Evolutionary conservation across 2,113 vertebrate species (phyloP).

Genomic region (Apteryx owenii): DNA sequence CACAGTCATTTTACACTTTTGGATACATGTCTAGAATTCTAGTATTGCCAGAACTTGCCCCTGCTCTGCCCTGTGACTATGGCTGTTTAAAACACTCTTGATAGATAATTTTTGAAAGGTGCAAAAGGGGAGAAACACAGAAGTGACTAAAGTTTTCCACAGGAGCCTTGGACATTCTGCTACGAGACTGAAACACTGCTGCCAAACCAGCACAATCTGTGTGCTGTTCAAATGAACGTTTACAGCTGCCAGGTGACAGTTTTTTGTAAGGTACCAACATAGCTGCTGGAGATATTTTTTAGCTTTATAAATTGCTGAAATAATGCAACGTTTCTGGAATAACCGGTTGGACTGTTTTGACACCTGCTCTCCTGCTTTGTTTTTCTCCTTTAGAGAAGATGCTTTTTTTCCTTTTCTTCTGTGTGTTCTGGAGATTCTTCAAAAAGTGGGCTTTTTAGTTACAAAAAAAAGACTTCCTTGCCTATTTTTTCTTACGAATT

Average conservation of each 20-base stretch:
- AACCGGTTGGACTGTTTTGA: neutral
- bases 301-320: neutral
- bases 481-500: neutral
- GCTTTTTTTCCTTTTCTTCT: neutral
- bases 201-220: neutral
- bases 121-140: neutral
- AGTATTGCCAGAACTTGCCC: neutral
- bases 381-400: neutral
- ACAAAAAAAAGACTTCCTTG: neutral
- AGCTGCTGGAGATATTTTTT: neutral
- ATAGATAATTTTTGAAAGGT: neutral
- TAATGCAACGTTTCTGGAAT: neutral
- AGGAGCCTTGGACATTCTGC: neutral
- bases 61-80: neutral
- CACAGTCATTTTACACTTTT: accelerated
- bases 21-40: neutral
- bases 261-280: neutral
- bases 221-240: neutral
- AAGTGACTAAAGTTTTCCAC: neutral
- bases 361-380: neutral
- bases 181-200: neutral
- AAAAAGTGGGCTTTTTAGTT: neutral
- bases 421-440: neutral
- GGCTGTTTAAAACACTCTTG: neutral
- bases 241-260: neutral